Percentiles rank a stretch among this genome's conserved stretches.
Conservation (phyloP, 2,113 vertebrate genomes). For the Clinocottus analis region DNA sequence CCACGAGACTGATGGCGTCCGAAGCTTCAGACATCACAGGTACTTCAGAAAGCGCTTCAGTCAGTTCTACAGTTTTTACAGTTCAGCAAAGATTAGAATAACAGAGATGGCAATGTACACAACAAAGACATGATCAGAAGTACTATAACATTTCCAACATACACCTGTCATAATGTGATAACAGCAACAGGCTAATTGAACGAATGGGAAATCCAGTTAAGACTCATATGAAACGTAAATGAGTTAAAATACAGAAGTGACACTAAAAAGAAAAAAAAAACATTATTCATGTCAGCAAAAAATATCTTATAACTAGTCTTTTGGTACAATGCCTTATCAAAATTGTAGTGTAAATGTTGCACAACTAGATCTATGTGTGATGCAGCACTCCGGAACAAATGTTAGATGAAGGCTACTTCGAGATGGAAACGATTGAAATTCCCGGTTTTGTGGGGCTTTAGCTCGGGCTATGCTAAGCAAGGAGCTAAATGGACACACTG, state of each 20-base stretch:
- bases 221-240: not conserved
- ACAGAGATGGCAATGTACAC: not conserved
- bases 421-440: not conserved
- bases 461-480: not conserved
- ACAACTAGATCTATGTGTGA: not conserved
- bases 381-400: not conserved
- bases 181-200: not conserved
- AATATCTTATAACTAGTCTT: not conserved
- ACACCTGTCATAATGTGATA: not conserved
- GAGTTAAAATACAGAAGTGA: not conserved
- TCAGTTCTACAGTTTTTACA: slow-evolving; percentile 1
- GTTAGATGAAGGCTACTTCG: not conserved
- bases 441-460: not conserved
- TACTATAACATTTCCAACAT: not conserved
- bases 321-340: not conserved
- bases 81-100: not conserved
- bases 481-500: not conserved
- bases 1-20: not conserved
- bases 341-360: not conserved
- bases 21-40: not conserved
- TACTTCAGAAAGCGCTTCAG: slow-evolving; percentile 1
- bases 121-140: not conserved
- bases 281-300: not conserved
- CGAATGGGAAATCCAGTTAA: not conserved
- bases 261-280: not conserved